These are phyloP conservation scores for Iguana delicatissima DNA, from an alignment of 2,797 vertebrate genomes.

Conservation along the genomic window DNA sequence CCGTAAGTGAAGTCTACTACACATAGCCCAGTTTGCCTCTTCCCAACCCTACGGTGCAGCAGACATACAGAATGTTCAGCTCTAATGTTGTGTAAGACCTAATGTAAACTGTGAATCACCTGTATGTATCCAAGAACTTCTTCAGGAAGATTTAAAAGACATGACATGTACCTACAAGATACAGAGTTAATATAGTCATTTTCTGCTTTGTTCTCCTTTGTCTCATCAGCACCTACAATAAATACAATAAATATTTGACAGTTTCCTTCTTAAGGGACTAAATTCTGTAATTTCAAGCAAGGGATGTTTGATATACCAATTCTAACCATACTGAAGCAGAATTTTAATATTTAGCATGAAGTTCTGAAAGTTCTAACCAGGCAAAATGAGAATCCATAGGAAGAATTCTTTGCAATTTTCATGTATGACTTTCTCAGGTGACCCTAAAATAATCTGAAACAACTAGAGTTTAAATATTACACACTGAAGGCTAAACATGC, in stretches of 20 bases:
- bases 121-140: not conserved
- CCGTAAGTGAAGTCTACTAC: not conserved
- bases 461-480: not conserved
- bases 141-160: rapidly evolving
- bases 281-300: no score
- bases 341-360: constrained; percentile 6
- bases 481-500: not conserved
- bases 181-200: not conserved
- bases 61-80: not conserved
- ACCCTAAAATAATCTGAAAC: not conserved
- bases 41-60: not conserved
- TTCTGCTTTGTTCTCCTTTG: not conserved
- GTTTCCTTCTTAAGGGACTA: not conserved
- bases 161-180: not conserved
- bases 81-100: not conserved
- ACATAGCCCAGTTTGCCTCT: not conserved
- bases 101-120: not conserved
- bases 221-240: constrained; percentile 5
- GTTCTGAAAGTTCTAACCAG: not conserved
- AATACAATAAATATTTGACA: not conserved
- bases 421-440: not conserved
- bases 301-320: not conserved
- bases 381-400: not conserved
- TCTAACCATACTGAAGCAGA: not conserved
- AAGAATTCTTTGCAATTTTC: not conserved